Conservation (phyloP, 2,888 invertebrate genomes). For the Dicroscelio sp. region DNA sequence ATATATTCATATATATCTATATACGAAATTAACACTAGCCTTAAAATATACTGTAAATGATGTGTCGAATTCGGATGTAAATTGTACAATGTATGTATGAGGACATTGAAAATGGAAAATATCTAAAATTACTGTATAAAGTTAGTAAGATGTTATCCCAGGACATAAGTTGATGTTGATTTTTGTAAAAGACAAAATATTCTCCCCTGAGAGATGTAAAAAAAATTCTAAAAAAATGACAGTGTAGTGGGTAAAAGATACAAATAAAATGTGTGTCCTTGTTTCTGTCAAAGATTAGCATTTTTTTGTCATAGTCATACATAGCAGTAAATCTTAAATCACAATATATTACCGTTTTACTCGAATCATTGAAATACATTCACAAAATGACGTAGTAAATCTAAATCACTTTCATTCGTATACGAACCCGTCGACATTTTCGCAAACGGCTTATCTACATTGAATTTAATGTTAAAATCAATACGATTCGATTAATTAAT, state of each 20-base stretch:
- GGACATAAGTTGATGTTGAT: no score
- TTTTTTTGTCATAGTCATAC: slow-evolving; percentile 58
- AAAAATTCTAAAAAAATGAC: neutral
- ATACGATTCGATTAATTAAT: neutral
- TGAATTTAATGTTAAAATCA: no score
- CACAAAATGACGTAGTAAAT: slow-evolving; percentile 56
- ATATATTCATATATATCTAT: slow-evolving; percentile 12
- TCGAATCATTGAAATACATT: slow-evolving; percentile 51
- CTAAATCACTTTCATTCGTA: slow-evolving; percentile 50
- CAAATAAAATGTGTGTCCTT: slow-evolving; percentile 59
- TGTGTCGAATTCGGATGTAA: slow-evolving; percentile 32
- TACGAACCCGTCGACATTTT: slow-evolving; percentile 17
- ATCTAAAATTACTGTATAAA: no score
- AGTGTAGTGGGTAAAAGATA: slow-evolving; percentile 44
- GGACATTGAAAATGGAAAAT: no score
- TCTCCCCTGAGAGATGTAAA: no score
- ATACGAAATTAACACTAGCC: slow-evolving; percentile 71
- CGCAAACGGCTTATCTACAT: no score
- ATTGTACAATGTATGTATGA: slow-evolving; percentile 29
- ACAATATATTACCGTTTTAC: slow-evolving; percentile 68
- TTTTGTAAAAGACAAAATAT: no score
- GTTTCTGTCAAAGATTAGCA: slow-evolving; percentile 63
- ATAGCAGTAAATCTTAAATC: slow-evolving; percentile 70
- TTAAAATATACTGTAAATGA: slow-evolving; percentile 63
- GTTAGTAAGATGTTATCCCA: no score